Evolutionary conservation across 2,113 vertebrate genomes (phyloP).

Genomic region (Heptranchias perlo): DNA sequence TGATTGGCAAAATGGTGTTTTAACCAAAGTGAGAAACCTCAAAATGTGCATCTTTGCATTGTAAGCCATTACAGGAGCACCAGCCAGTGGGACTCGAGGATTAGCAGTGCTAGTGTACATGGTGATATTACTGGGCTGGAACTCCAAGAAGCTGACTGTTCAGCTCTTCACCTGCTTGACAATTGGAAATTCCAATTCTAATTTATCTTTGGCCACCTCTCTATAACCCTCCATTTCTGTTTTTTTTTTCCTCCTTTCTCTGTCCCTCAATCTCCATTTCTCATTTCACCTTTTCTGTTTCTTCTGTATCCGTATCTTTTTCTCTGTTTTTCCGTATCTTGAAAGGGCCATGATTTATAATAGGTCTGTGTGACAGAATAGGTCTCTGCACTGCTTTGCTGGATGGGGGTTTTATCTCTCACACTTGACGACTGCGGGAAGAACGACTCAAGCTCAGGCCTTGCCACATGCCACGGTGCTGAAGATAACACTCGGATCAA

Average conservation of each 20-base stretch:
- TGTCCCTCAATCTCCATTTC: neutral
- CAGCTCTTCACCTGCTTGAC: neutral
- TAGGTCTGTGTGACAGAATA: neutral
- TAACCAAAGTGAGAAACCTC: neutral
- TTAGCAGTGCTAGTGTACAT: neutral
- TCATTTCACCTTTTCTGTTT: constrained; percentile 13
- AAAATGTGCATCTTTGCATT: neutral
- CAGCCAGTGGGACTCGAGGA: neutral
- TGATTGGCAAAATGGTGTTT: neutral
- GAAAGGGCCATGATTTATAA: constrained; percentile 25
- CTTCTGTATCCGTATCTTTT: neutral
- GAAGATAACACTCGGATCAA: constrained; percentile 11
- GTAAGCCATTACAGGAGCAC: neutral
- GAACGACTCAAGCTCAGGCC: neutral
- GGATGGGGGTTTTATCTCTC: neutral
- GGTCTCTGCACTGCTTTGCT: neutral
- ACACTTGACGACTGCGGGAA: neutral
- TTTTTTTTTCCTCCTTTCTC: neutral
- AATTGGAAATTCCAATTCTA: neutral
- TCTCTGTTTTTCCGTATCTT: neutral
- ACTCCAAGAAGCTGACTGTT: neutral
- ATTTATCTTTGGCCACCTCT: neutral
- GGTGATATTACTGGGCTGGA: neutral
- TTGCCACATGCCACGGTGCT: neutral
- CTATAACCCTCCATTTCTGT: neutral